A percentile compares a stretch with the other conserved stretches of the same genome.
phyloP scores from a whole-genome alignment of 2,888 invertebrate species.

The Leucophora obtusa region DNA sequence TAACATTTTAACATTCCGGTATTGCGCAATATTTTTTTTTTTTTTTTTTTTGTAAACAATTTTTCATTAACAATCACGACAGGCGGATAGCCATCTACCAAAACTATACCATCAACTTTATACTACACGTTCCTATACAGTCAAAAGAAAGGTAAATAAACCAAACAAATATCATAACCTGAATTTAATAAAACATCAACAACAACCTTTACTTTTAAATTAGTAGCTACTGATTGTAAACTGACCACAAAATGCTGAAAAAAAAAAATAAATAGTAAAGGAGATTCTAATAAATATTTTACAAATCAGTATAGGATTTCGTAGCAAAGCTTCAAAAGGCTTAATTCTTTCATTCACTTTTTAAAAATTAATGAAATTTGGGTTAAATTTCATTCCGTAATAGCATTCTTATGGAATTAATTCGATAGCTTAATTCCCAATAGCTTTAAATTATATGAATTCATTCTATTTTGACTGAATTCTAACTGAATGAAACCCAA shows the following conservation, averaged over 20 bases:
- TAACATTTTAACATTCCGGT: slow-evolving; percentile 27
- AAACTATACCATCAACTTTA: not conserved
- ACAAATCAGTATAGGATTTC: not conserved
- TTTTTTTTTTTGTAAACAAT: slow-evolving; percentile 29
- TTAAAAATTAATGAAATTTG: too few species aligned
- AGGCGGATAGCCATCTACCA: not conserved
- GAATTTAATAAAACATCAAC: slow-evolving; percentile 4
- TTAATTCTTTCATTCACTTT: too few species aligned
- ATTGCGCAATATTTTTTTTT: slow-evolving; percentile 49
- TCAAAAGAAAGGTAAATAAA: slow-evolving; percentile 22
- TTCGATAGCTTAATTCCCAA: too few species aligned
- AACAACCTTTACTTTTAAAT: slow-evolving; percentile 7
- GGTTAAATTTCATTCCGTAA: too few species aligned
- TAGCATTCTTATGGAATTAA: too few species aligned
- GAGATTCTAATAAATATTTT: not conserved
- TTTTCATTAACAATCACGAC: slow-evolving; percentile 50
- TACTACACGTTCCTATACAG: not conserved
- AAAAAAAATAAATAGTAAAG: not conserved
- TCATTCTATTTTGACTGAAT: too few species aligned
- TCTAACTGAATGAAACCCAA: too few species aligned
- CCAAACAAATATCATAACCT: not conserved
- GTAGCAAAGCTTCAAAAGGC: too few species aligned
- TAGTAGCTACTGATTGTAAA: slow-evolving; percentile 15
- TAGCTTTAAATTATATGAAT: too few species aligned
- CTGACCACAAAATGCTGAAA: slow-evolving; percentile 23